These are phyloP conservation scores for Tenthredo amoena DNA, from an alignment of 2,888 invertebrate species.

Conservation along the genomic window DNA sequence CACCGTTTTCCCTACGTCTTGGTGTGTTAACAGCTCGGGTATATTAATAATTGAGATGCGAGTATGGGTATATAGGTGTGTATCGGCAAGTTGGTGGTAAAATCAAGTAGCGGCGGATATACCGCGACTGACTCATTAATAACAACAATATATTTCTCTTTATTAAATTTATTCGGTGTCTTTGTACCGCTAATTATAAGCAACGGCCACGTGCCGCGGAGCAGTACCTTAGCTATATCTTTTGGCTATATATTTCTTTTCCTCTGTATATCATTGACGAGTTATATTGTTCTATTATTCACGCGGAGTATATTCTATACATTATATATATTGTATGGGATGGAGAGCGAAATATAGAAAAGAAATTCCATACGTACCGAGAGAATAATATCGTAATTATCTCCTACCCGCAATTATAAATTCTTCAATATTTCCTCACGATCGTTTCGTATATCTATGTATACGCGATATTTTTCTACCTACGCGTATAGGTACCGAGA, in stretches of 20 bases:
- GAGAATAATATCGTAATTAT: neutral
- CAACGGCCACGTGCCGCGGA: constrained; percentile 17
- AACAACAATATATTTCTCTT: constrained; percentile 26
- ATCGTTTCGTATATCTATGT: neutral
- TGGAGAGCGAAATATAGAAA: constrained; percentile 1
- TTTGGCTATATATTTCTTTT: constrained; percentile 41
- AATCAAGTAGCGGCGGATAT: neutral
- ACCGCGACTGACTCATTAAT: constrained; percentile 49
- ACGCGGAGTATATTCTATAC: no score
- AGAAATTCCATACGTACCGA: neutral
- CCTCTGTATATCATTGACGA: constrained; percentile 7
- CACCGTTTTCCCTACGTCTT: no score
- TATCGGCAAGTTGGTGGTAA: neutral
- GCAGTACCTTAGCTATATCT: neutral
- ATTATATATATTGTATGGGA: neutral
- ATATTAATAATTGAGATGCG: neutral
- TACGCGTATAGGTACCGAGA: no score
- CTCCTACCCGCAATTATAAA: neutral
- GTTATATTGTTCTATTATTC: neutral
- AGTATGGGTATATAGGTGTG: neutral
- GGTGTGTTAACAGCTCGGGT: no score
- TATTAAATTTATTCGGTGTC: constrained; percentile 46
- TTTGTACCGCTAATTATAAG: constrained; percentile 32
- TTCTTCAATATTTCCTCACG: neutral
- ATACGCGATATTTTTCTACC: neutral